These are phyloP conservation scores for Dufourea novaeangliae DNA, from an alignment of 1,140 invertebrate genomes.

Conservation along the genomic window DNA sequence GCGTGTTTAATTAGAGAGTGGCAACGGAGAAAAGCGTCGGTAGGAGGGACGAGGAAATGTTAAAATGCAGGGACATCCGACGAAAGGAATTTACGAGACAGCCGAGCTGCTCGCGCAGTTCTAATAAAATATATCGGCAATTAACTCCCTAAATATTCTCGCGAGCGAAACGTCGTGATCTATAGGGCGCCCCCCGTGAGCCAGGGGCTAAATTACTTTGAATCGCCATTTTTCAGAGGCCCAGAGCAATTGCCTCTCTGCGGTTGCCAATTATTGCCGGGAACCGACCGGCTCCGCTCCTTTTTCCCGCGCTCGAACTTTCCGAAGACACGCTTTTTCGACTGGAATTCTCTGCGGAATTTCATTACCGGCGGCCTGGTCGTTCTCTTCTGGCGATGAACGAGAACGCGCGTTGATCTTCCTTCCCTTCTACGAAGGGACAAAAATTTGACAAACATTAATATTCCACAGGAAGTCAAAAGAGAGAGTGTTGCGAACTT, in stretches of 20 bases:
- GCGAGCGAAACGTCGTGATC: constrained; percentile 76
- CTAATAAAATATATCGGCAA: constrained; percentile 82
- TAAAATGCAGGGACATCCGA: constrained; percentile 77
- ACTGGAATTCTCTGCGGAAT: constrained; percentile 5
- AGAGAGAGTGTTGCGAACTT: too few relatives aligned
- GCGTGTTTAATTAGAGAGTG: constrained; percentile 77
- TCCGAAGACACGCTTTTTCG: constrained; percentile 14
- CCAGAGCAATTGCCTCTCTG: constrained; percentile 73
- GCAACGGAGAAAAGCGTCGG: constrained; percentile 16
- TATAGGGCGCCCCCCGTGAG: constrained; percentile 70
- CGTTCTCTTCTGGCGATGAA: not conserved
- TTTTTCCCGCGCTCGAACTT: not conserved
- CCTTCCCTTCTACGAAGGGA: not conserved
- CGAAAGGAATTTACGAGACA: constrained; percentile 79
- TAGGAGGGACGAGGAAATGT: constrained; percentile 56
- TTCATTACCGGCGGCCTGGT: not conserved
- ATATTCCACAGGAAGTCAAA: too few relatives aligned
- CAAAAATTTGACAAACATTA: constrained; percentile 2
- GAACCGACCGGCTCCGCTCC: constrained; percentile 53
- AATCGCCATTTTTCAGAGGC: constrained; percentile 79
- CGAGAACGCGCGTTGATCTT: not conserved
- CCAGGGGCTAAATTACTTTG: constrained; percentile 79
- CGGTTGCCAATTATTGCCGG: constrained; percentile 71
- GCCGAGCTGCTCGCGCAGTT: constrained; percentile 71
- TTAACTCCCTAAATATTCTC: constrained; percentile 82